These are phyloP conservation scores for Macrochelys suwanniensis DNA, from an alignment of 2,797 vertebrate genomes.

Conservation along the genomic window DNA sequence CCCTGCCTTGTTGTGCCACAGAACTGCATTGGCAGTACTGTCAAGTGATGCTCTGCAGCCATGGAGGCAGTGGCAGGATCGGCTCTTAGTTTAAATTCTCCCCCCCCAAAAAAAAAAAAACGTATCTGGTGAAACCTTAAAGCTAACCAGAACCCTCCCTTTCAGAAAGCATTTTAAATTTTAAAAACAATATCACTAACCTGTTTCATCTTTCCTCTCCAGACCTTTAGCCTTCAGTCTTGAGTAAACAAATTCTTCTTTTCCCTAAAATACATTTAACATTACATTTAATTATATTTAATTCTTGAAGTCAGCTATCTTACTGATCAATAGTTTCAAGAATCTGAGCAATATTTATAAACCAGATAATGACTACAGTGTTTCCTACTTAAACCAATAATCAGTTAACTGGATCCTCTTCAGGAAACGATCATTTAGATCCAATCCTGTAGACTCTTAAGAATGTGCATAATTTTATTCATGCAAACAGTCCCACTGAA, in stretches of 20 bases:
- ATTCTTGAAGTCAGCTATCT: conserved; percentile 17
- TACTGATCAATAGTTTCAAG: background rate
- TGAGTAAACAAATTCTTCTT: conserved; percentile 88
- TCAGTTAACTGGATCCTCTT: background rate
- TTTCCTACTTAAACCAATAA: background rate
- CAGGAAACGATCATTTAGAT: background rate
- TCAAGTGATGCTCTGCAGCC: background rate
- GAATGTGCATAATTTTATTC: background rate
- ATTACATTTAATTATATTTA: conserved; percentile 28
- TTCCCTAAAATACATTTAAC: conserved; percentile 86
- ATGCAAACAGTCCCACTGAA: background rate
- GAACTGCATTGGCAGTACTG: background rate
- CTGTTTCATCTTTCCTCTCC: conserved; percentile 83
- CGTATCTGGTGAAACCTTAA: background rate
- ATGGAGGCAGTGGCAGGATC: background rate
- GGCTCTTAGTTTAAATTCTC: too few relatives aligned
- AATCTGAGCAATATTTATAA: background rate
- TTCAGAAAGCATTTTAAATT: conserved; percentile 20
- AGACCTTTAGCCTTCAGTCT: conserved; percentile 86
- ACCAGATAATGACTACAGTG: background rate
- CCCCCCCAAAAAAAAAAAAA: too few relatives aligned
- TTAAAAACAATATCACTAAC: conserved; percentile 81
- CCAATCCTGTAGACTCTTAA: background rate
- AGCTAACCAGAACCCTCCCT: background rate
- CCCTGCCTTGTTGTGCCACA: background rate